Conservation (phyloP, 2,113 vertebrate species). For the Zosterops hypoxanthus region DNA sequence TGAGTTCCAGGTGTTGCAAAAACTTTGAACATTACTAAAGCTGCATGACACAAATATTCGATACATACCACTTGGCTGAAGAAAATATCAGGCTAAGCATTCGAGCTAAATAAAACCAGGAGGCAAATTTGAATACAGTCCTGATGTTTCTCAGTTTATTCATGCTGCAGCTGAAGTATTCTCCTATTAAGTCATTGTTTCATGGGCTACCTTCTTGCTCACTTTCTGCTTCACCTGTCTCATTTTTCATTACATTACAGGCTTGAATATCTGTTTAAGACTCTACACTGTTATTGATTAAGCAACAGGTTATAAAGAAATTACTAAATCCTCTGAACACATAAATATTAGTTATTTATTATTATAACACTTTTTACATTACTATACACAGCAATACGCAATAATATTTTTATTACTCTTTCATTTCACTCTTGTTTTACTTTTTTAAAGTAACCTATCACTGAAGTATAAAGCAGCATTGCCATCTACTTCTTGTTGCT, state of each 20-base stretch:
- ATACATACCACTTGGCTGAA: not conserved
- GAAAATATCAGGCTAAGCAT: not conserved
- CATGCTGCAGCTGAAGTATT: not conserved
- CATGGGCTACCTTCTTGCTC: not conserved
- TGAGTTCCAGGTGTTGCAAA: not conserved
- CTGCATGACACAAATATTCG: not conserved
- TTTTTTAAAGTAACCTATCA: not conserved
- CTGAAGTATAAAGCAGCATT: not conserved
- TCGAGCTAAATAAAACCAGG: not conserved
- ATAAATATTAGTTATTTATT: not conserved
- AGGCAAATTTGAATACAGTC: not conserved
- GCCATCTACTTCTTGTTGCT: not conserved
- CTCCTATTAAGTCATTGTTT: not conserved
- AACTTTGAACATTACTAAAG: not conserved
- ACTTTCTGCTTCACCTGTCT: not conserved
- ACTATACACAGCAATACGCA: not conserved
- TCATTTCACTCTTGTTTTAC: not conserved
- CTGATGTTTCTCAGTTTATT: not conserved
- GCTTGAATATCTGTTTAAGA: not conserved
- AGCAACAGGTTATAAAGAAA: not conserved
- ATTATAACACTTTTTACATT: not conserved
- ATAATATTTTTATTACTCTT: not conserved
- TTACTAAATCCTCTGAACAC: not conserved
- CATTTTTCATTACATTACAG: not conserved
- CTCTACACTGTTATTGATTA: not conserved